A percentile compares a stretch with the other conserved stretches of the same genome.
Conservation (phyloP, 2,888 invertebrate species). For the Tetragnatha montana region DNA sequence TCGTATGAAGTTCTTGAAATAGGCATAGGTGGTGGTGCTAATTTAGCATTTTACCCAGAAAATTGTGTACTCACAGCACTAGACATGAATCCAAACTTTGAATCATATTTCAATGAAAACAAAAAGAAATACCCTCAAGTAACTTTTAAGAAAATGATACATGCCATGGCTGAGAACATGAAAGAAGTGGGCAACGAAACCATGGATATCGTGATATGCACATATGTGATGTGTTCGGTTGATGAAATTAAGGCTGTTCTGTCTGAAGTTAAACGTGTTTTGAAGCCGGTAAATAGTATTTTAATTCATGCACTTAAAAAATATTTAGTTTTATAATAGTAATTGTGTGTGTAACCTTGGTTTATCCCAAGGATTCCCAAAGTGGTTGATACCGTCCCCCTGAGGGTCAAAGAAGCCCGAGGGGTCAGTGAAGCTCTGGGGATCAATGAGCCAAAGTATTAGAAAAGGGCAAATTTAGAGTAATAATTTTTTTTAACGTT, state of each 20-base stretch:
- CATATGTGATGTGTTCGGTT: slow-evolving; percentile 74
- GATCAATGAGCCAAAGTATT: no score
- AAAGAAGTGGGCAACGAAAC: slow-evolving; percentile 72
- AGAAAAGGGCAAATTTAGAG: no score
- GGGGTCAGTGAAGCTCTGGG: no score
- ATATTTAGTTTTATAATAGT: no score
- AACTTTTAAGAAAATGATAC: slow-evolving; percentile 72
- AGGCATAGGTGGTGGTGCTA: slow-evolving; percentile 71
- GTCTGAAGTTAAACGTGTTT: slow-evolving; percentile 74
- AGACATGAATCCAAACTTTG: slow-evolving; percentile 73
- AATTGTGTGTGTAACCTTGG: not conserved
- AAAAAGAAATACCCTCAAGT: slow-evolving; percentile 68
- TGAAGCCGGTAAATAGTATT: slow-evolving; percentile 68
- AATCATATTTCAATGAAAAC: slow-evolving; percentile 70
- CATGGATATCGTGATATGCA: slow-evolving; percentile 75
- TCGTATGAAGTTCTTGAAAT: slow-evolving; percentile 60
- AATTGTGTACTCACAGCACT: slow-evolving; percentile 72
- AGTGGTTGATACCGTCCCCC: not conserved
- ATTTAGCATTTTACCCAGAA: slow-evolving; percentile 73
- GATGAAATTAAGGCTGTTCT: slow-evolving; percentile 72
- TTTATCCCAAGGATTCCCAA: not conserved
- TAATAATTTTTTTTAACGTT: no score
- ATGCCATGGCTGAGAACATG: slow-evolving; percentile 73
- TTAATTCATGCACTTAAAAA: not conserved
- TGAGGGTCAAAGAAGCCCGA: no score